Conservation (phyloP, 1,140 invertebrate genomes). For the Drosophila melanica region DNA sequence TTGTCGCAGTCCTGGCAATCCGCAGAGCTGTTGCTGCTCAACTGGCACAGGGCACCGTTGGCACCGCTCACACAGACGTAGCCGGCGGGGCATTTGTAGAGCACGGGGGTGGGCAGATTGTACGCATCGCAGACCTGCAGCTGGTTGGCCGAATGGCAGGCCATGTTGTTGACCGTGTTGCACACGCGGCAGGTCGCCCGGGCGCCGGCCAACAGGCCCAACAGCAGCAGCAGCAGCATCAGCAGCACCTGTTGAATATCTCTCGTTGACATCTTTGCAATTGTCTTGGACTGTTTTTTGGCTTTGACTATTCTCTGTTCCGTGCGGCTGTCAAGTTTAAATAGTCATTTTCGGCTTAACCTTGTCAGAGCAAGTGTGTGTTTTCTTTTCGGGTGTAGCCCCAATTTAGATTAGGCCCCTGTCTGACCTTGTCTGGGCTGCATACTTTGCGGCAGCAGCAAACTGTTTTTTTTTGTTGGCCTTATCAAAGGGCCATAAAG, state of each 20-base stretch:
- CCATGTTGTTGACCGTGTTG: conserved; percentile 54
- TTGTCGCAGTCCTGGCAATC: conserved; percentile 68
- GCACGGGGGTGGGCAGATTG: conserved; percentile 41
- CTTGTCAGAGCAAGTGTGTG: conserved; percentile 15
- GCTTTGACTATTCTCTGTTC: conserved; percentile 30
- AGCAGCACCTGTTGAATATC: conserved; percentile 4
- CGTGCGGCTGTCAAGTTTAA: conserved; percentile 40
- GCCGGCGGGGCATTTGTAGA: conserved; percentile 55
- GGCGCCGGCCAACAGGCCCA: conserved; percentile 30
- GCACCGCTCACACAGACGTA: conserved; percentile 60
- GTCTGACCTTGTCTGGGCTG: conserved; percentile 2
- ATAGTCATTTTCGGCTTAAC: conserved; percentile 36
- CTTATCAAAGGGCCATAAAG: conserved; percentile 8
- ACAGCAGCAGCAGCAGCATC: conserved; percentile 9
- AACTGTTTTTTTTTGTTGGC: not conserved
- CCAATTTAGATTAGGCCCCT: conserved; percentile 66
- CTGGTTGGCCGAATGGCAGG: conserved; percentile 70
- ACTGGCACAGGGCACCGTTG: conserved; percentile 51
- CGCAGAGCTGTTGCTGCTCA: not conserved
- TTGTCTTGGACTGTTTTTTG: not conserved
- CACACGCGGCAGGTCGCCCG: conserved; percentile 63
- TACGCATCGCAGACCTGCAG: conserved; percentile 58
- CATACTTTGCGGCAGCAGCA: conserved; percentile 55
- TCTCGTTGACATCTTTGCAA: conserved; percentile 1
- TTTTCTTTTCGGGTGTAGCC: conserved; percentile 33